phyloP scores from a whole-genome alignment of 2,113 vertebrate species.

The Carlito syrichta region DNA sequence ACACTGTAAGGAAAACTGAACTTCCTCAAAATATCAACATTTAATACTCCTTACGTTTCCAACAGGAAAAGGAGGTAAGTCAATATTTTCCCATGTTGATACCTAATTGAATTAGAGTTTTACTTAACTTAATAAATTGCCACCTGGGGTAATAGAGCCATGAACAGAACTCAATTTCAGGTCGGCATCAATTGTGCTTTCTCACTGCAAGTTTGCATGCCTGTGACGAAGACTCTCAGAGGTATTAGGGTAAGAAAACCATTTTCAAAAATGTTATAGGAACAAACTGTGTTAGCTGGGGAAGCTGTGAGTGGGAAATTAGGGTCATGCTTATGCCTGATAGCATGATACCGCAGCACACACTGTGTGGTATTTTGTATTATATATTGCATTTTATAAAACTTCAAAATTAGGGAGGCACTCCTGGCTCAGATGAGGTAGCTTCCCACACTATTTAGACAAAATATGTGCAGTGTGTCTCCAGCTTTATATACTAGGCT shows the following conservation, averaged over 20 bases:
- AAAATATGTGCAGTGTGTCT: neutral
- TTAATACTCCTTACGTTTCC: conserved; percentile 38
- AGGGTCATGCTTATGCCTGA: neutral
- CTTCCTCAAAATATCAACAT: conserved; percentile 24
- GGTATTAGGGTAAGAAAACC: neutral
- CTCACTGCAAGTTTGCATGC: neutral
- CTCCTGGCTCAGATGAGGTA: neutral
- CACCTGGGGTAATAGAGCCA: conserved; percentile 35
- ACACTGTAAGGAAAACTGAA: neutral
- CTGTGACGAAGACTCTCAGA: neutral
- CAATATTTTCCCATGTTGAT: conserved; percentile 55
- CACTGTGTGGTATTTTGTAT: neutral
- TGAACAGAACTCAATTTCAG: neutral
- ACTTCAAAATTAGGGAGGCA: neutral
- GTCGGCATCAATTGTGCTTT: neutral
- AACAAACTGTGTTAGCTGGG: neutral
- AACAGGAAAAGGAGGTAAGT: conserved; percentile 44
- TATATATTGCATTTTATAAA: neutral
- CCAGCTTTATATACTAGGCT: neutral
- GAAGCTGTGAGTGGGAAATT: neutral
- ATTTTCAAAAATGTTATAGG: neutral
- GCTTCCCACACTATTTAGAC: neutral
- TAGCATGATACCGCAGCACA: neutral
- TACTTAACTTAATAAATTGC: conserved; percentile 51
- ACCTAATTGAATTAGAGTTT: conserved; percentile 57